phyloP scores from a whole-genome alignment of 2,888 invertebrate genomes.

The Hyposoter didymator region DNA sequence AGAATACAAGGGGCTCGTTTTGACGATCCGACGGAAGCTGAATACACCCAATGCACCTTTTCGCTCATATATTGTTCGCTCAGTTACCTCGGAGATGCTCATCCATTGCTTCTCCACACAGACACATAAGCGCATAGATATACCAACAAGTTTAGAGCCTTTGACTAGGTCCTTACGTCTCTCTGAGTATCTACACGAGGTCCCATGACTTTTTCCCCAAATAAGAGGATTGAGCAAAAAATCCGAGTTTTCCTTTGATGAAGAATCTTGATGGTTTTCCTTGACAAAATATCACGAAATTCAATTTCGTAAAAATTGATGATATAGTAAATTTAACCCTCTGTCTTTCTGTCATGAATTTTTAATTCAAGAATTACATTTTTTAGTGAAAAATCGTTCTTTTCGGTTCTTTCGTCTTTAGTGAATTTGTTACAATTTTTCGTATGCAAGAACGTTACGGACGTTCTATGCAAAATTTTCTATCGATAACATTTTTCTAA shows the following conservation, averaged over 20 bases:
- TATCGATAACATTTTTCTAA: no score
- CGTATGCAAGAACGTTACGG: no score
- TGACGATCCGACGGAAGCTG: constrained; percentile 47
- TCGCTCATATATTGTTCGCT: constrained; percentile 33
- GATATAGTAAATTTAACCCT: not conserved
- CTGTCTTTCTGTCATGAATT: no score
- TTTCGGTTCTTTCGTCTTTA: no score
- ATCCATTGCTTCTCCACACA: not conserved
- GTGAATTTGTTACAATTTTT: no score
- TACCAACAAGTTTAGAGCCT: constrained; percentile 3
- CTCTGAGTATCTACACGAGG: constrained; percentile 5
- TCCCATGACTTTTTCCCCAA: not conserved
- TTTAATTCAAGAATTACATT: no score
- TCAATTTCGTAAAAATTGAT: not conserved
- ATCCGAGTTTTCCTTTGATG: not conserved
- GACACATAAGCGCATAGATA: not conserved
- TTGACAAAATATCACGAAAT: not conserved
- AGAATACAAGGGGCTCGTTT: constrained; percentile 13
- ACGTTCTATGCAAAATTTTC: no score
- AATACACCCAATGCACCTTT: constrained; percentile 19
- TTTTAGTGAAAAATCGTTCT: no score
- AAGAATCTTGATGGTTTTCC: not conserved
- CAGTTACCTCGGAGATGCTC: not conserved
- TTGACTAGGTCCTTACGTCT: constrained; percentile 14
- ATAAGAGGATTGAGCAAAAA: not conserved